Conservation (phyloP, 2,113 vertebrate genomes). For the Campylomormyrus tamandua region DNA sequence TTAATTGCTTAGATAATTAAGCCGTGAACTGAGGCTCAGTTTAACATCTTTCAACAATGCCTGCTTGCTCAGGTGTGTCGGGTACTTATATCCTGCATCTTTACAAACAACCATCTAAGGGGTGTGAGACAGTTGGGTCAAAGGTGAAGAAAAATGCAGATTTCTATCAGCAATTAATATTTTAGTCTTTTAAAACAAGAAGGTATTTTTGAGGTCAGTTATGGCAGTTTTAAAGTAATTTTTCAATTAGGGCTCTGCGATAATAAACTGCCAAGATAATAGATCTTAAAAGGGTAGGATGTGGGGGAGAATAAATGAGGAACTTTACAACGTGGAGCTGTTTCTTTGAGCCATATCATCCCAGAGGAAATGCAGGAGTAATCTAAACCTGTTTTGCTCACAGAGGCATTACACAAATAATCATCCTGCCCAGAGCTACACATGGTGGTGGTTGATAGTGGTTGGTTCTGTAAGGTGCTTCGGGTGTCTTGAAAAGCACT, state of each 20-base stretch:
- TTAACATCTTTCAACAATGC: neutral
- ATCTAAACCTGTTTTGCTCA: neutral
- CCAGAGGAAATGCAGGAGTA: neutral
- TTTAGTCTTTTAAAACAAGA: neutral
- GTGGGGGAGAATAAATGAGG: too few species aligned
- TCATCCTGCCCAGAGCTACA: too few species aligned
- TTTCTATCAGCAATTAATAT: neutral
- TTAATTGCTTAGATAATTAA: constrained; percentile 21
- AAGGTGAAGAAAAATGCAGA: neutral
- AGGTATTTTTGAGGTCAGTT: neutral
- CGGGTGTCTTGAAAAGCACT: too few species aligned
- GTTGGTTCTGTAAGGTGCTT: too few species aligned
- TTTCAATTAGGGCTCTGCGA: neutral
- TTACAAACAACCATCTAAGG: neutral
- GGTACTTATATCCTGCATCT: neutral
- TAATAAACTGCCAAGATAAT: neutral
- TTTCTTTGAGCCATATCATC: neutral
- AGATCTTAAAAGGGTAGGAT: neutral
- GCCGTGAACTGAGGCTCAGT: neutral
- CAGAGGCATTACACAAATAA: neutral
- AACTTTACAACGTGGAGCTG: neutral
- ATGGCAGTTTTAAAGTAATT: neutral
- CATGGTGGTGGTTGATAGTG: too few species aligned
- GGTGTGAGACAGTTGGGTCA: neutral
- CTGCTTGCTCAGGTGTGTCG: neutral